Evolutionary conservation across 37 sponge, comb jelly and placozoan genomes (phyloP), one percentile per base, ranked within the genome.

Genomic region (Spongilla lacustris): DNA sequence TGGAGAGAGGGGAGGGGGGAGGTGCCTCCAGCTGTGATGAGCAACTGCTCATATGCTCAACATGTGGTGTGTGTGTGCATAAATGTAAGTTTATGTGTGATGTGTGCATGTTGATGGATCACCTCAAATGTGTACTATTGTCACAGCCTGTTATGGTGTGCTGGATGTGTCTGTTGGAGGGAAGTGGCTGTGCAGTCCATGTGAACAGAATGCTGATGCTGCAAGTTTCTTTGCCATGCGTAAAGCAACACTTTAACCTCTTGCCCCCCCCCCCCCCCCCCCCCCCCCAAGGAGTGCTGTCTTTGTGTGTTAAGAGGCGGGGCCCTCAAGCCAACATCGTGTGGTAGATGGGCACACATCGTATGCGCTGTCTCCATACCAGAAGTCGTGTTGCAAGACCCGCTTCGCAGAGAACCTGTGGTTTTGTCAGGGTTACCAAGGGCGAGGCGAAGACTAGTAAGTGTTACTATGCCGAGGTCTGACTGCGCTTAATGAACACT

Each of bases 251-350:
- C 25, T 19, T 33, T 8, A 26, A 13, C 34, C 32, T 10, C 24
- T 4, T 21, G 8, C 22, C 12, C 28, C 24, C 11, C 36, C 29
- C 35, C 19, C 6, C 33, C 35, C 38, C 70, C 71, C 13, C 10
- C 24, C 58, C 27, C 68, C 28, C 37, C 73, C 31, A 0, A 92
- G 91, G 92, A 90, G 50, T 98, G 98, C 71, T 84, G 81, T 82
- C 83, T 96, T 36, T 98, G 98, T 88, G 50, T 76, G 37, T 33
- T 98, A 84, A 68, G 98, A 37, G 96, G 98, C 27, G 98, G 98
- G 29, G 95, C 96, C 24, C 92, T 98, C 22, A 93, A 98, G 84
- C 86, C 85, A 13, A 93, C 94, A 4, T 77, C 71, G 29, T 75
- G 80, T 24, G 92, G 85, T 0, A 75, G 85, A 4, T 96, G 97